Percentiles rank a stretch among this genome's conserved stretches.
Conservation (phyloP, 2,888 invertebrate species). For the Machimus rusticus region DNA sequence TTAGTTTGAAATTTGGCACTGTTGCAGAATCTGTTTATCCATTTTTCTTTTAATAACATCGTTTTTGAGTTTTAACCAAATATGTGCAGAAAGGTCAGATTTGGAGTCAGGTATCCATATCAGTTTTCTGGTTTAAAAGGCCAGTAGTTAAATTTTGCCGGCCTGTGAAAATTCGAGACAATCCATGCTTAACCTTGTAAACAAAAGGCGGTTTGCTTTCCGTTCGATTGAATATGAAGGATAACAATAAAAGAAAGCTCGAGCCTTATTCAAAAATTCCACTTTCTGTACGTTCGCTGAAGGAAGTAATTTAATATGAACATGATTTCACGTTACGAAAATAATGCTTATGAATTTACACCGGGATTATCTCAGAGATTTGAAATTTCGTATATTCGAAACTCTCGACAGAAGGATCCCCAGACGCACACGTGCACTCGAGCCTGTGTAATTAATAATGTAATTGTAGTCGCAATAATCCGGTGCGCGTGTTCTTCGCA, state of each 20-base stretch:
- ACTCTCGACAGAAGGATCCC: neutral
- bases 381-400: neutral
- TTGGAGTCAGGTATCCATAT: too few relatives aligned
- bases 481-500: neutral
- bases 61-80: too few relatives aligned
- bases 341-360: neutral
- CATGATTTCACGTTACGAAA: neutral
- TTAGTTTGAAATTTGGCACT: too few relatives aligned
- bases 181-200: too few relatives aligned
- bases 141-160: neutral
- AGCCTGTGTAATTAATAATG: constrained; percentile 22
- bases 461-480: constrained; percentile 14
- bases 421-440: neutral
- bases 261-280: neutral
- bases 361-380: neutral
- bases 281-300: neutral
- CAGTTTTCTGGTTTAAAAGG: too few relatives aligned
- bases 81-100: too few relatives aligned
- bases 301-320: neutral
- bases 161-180: neutral
- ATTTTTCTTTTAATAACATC: too few relatives aligned
- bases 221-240: neutral
- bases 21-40: too few relatives aligned
- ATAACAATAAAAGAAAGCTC: neutral
- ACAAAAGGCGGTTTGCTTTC: too few relatives aligned